Base-by-base conservation (phyloP, 2,113 vertebrate species). In the Stictonetta naevosa region DNA sequence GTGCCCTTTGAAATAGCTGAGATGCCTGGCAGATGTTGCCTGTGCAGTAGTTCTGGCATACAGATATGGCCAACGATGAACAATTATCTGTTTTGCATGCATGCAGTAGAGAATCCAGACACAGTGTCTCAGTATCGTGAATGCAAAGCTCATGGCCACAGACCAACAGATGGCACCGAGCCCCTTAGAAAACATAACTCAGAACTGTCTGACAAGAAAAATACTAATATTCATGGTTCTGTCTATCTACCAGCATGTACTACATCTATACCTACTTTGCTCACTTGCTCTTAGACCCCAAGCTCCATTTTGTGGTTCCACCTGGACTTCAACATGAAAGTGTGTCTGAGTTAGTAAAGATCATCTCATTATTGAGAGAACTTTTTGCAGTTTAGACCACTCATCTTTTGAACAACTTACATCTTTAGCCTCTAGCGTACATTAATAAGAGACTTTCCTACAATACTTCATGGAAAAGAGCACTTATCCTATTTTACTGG, bases 91-190 rank as follows among this genome's bases (percentile, higher is more conserved):
- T 25, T 66, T 36, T 69, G 50, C 59, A 68, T 64, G 31, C 1
- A 0, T 10, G 48, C 53, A 74, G 22, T 46, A 38, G 11, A 40
- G 11, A 72, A 85, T 31, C 29, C 21, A 72, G 36, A 44, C 19
- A 55, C 8, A 13, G 13, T 15, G 50, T 20, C 46, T 71, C 21
- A 53, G 16, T 20, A 13, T 22, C 12, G 6, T 34, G 31, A 42
- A 58, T 26, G 28, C 28, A 79, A 62, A 62, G 60, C 33, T 83
- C 26, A 46, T 8, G 16, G 13, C 40, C 36, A 36, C 23, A 53
- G 33, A 50, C 25, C 0, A 0, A 53, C 26, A 20, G 20, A 69
- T 3, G 7, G 34, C 38, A 72, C 52, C 1, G 8, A 33, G 25
- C 11, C 4, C 11, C 19, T 50, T 46, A 42, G 19, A 50, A 86